Conservation (phyloP, 2,888 invertebrate genomes). For the Hydraecia micacea region DNA sequence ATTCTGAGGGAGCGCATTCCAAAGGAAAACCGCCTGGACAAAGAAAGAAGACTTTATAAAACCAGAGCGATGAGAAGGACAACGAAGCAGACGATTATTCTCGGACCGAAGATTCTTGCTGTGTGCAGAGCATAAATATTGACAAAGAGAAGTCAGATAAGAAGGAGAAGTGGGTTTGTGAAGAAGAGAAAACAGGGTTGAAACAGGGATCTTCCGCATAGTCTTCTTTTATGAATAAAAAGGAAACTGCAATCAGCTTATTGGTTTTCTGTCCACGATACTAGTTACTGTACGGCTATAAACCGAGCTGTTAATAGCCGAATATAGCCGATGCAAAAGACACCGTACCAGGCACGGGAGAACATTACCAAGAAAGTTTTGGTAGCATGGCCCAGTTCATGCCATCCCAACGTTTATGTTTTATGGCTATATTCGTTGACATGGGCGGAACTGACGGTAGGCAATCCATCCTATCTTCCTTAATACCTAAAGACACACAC, state of each 20-base stretch:
- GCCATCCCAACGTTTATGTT: constrained; percentile 12
- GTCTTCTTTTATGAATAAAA: neutral
- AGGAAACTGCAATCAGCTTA: neutral
- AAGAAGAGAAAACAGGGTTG: too few species aligned
- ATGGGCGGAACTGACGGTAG: neutral
- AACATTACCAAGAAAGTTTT: constrained; percentile 19
- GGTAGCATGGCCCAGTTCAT: constrained; percentile 16
- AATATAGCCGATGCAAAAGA: constrained; percentile 6
- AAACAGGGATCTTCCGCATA: too few species aligned
- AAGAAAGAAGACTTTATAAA: too few species aligned
- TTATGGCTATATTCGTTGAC: constrained; percentile 14
- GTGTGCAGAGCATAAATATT: too few species aligned
- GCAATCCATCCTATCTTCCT: neutral
- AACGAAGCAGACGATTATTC: too few species aligned
- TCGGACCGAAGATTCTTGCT: too few species aligned
- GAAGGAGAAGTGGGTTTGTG: too few species aligned
- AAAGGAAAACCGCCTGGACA: too few species aligned
- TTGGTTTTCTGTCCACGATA: neutral
- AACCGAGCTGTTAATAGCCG: constrained; percentile 6
- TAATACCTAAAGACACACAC: too few species aligned
- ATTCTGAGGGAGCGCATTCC: too few species aligned
- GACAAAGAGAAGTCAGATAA: too few species aligned
- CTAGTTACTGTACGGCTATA: constrained; percentile 2
- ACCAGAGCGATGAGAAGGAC: too few species aligned
- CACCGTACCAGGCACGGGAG: constrained; percentile 38